phyloP scores from a whole-genome alignment of 1,140 invertebrate species.

The Dendroctonus valens region DNA sequence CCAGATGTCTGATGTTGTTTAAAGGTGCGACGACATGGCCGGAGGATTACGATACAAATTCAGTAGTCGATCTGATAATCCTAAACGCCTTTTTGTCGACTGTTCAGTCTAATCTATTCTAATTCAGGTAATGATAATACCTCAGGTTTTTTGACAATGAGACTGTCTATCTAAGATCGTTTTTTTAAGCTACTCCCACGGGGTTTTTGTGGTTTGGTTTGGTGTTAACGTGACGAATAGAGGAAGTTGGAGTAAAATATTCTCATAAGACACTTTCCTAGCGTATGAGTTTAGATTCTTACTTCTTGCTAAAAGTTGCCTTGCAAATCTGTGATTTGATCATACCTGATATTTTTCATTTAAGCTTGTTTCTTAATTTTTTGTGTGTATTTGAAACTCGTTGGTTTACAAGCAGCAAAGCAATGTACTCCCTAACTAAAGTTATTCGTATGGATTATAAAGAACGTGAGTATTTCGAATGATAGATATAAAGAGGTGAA shows the following conservation, averaged over 20 bases:
- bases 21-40: constrained; percentile 1
- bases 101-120: constrained; percentile 20
- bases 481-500: no score
- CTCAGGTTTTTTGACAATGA: constrained; percentile 21
- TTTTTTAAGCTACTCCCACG: constrained; percentile 15
- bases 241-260: not conserved
- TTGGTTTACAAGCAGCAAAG: no score
- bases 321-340: no score
- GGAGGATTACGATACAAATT: constrained; percentile 6
- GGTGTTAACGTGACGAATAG: constrained; percentile 13
- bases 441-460: no score
- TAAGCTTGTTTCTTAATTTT: no score
- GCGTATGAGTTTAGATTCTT: no score
- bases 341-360: no score
- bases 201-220: constrained; percentile 17
- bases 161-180: constrained; percentile 2
- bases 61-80: constrained; percentile 15
- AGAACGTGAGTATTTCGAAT: no score
- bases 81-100: constrained; percentile 18
- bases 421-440: no score
- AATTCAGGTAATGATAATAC: constrained; percentile 31
- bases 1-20: not conserved
- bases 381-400: no score
- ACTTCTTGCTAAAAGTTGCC: no score
- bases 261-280: no score